These are phyloP conservation scores for Eledone cirrhosa DNA, from an alignment of 2,888 invertebrate genomes.

Conservation along the genomic window DNA sequence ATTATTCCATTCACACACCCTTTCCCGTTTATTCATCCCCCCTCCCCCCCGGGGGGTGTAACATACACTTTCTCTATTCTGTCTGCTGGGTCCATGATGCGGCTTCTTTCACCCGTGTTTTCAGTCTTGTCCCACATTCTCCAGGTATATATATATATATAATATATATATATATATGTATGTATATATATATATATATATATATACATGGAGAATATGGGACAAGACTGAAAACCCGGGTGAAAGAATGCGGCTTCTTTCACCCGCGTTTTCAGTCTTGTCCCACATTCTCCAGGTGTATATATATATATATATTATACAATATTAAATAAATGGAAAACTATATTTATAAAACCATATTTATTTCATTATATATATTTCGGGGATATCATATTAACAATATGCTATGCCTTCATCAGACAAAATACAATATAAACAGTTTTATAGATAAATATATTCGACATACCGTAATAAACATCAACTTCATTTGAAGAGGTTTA, in stretches of 20 bases:
- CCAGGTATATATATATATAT: not conserved
- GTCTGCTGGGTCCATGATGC: too few species aligned
- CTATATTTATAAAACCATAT: too few species aligned
- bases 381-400: too few species aligned
- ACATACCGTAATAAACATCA: too few species aligned
- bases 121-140: not conserved
- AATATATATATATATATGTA: not conserved
- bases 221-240: not conserved
- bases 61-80: not conserved
- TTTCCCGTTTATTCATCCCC: not conserved
- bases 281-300: not conserved
- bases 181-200: constrained; percentile 6
- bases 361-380: too few species aligned
- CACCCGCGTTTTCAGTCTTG: not conserved
- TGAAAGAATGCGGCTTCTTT: not conserved
- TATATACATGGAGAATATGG: not conserved
- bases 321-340: too few species aligned
- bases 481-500: too few species aligned
- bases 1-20: not conserved
- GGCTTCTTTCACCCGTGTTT: not conserved
- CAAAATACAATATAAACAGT: too few species aligned
- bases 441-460: too few species aligned
- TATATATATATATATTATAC: not conserved
- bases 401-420: too few species aligned
- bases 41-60: too few species aligned